A percentile compares a stretch with the other conserved stretches of the same genome.
Conservation (phyloP, 2,888 invertebrate genomes). For the Hirtodrosophila duncani region DNA sequence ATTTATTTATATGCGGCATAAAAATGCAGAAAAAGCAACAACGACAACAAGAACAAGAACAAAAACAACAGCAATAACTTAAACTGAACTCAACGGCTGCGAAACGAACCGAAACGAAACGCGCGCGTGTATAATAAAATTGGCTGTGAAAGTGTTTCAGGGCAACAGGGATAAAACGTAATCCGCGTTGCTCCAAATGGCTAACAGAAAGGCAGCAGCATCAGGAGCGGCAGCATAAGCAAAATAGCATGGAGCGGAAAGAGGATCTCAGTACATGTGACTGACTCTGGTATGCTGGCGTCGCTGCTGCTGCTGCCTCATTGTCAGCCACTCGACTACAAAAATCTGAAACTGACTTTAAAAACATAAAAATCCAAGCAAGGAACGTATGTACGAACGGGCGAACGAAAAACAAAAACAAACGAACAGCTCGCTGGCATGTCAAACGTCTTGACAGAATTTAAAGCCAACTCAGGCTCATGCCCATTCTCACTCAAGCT, state of each 20-base stretch:
- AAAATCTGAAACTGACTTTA: conserved; percentile 67
- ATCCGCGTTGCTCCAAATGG: conserved; percentile 60
- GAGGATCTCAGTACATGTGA: background rate
- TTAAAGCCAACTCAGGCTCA: conserved; percentile 42
- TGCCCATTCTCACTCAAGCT: background rate
- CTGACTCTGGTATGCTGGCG: conserved; percentile 2
- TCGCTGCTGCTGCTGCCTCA: conserved; percentile 21
- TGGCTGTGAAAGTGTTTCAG: conserved; percentile 70
- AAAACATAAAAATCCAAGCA: conserved; percentile 59
- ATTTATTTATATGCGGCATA: conserved; percentile 71
- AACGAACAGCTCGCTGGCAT: conserved; percentile 22
- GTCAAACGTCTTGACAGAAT: conserved; percentile 52
- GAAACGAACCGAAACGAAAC: conserved; percentile 33
- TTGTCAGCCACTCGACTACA: conserved; percentile 53
- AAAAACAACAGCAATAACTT: conserved; percentile 19
- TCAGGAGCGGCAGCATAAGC: conserved; percentile 15
- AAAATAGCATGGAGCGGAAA: background rate
- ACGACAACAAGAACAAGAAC: conserved; percentile 28
- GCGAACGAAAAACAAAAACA: conserved; percentile 19
- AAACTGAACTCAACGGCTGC: conserved; percentile 6
- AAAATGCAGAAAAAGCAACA: conserved; percentile 71
- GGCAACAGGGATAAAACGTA: conserved; percentile 64
- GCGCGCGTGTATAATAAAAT: conserved; percentile 63
- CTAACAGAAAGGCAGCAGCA: conserved; percentile 47
- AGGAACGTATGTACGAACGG: too few relatives aligned